Evolutionary conservation across 1,140 invertebrate genomes (phyloP), one percentile per base, ranked within the genome.

Genomic region (Euglossa dilemma): DNA sequence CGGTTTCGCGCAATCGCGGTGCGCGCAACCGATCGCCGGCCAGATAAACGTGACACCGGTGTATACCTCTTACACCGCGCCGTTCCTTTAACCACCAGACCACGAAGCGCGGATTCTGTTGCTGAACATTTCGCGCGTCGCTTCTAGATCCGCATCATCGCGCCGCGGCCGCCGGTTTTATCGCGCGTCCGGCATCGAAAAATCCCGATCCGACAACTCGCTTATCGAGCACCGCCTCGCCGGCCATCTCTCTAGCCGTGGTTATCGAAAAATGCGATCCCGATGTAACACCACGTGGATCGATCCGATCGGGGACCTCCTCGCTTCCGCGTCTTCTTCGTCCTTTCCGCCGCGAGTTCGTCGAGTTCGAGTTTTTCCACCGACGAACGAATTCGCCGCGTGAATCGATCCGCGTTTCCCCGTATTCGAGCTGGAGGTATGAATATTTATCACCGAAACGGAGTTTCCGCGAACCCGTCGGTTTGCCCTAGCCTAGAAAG

Each of bases 91-190:
- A 78, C 86, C 85, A 79, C 86, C 71, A 7, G 20, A 80, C 72
- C 81, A 87, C 81, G 87, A 81, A 84, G 83, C 80, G 86, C 75
- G 85, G 87, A 89, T 85, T 85, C 84, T 78, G 71, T 73, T 59
- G 83, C 59, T 74, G 63, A 76, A 78, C 72, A 64, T 88, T 84
- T 88, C 87, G 84, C 87, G 84, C 87, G 85, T 88, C 81, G 73
- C 83, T 78, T 79, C 74, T 79, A 89, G 88, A 89, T 89, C 66
- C 85, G 75, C 88, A 89, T 89, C 88, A 84, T 79, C 52, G 64
- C 73, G 61, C 79, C 86, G 43, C 86, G 43, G 61, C 66, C 80
- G 75, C 59, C 72, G 67, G 75, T 56, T 78, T 89, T 89, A 89
- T 89, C 88, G 85, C 52, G 36, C 11, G 50, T 61, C 54, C 47